phyloP scores from a whole-genome alignment of 2,113 vertebrate species.

The Leucoraja erinaceus region DNA sequence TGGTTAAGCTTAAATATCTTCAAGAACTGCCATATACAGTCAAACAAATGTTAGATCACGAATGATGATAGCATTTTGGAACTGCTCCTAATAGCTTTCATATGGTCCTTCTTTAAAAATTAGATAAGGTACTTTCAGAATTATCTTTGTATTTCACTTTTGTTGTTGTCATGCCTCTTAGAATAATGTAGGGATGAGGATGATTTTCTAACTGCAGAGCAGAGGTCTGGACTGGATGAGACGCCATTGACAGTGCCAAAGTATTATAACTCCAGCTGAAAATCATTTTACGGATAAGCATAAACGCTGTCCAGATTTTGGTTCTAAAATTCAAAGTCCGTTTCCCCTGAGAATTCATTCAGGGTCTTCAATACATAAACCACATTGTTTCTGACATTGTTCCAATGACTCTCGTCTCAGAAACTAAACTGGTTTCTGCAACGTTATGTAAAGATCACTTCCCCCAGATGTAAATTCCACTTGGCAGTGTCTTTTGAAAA shows the following conservation, averaged over 20 bases:
- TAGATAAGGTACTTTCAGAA: conserved; percentile 33
- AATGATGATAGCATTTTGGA: conserved; percentile 28
- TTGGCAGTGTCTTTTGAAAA: not conserved
- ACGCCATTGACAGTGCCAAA: conserved; percentile 6
- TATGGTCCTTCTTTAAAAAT: conserved; percentile 27
- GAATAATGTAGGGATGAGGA: not conserved
- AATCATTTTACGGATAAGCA: conserved; percentile 35
- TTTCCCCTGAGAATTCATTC: conserved; percentile 22
- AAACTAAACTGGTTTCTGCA: conserved; percentile 12
- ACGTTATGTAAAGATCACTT: not conserved
- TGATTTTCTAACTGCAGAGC: conserved; percentile 24
- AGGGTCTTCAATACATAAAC: not conserved
- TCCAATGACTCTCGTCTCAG: not conserved
- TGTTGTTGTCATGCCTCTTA: conserved; percentile 28
- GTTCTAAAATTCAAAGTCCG: conserved; percentile 18
- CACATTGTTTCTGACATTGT: not conserved
- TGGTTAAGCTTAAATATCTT: conserved; percentile 20
- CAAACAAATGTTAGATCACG: conserved; percentile 34
- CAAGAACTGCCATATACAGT: conserved; percentile 29
- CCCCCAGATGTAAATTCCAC: not conserved
- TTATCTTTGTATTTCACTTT: conserved; percentile 29
- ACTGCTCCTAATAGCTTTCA: conserved; percentile 24
- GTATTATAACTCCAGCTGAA: conserved; percentile 30
- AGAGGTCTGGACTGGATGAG: not conserved
- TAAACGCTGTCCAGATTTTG: not conserved